These are phyloP conservation scores for Xanthia togata DNA, from an alignment of 2,888 invertebrate genomes.

Conservation along the genomic window DNA sequence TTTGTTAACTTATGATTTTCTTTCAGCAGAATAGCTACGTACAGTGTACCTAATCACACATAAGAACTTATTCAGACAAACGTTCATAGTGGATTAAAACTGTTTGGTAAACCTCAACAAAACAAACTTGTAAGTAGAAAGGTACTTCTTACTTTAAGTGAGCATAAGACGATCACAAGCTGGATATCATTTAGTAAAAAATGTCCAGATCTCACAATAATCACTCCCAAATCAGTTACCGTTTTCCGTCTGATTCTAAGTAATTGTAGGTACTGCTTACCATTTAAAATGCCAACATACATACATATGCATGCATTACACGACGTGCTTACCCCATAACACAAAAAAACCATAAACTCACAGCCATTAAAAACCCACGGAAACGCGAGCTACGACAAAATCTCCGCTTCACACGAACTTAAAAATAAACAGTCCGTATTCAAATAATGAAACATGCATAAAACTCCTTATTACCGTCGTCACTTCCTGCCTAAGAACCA, in stretches of 20 bases:
- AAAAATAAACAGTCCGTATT: constrained; percentile 81
- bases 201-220: not conserved
- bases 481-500: constrained; percentile 79
- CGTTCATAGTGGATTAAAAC: not conserved
- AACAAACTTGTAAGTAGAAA: not conserved
- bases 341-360: constrained; percentile 51
- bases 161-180: not conserved
- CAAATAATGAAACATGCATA: constrained; percentile 84
- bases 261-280: constrained; percentile 4
- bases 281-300: not conserved
- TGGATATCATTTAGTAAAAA: not conserved
- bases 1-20: not conserved
- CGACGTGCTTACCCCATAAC: constrained; percentile 35
- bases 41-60: not conserved
- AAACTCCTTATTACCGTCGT: constrained; percentile 82
- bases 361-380: constrained; percentile 57
- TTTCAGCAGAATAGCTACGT: not conserved
- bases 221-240: not conserved
- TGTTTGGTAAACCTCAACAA: not conserved
- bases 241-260: not conserved
- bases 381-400: constrained; percentile 58
- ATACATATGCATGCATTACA: constrained; percentile 25
- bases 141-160: not conserved
- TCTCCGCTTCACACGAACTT: constrained; percentile 72
- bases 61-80: not conserved